Base-by-base conservation (phyloP, 1,140 invertebrate genomes). In the Drosophila persimilis region DNA sequence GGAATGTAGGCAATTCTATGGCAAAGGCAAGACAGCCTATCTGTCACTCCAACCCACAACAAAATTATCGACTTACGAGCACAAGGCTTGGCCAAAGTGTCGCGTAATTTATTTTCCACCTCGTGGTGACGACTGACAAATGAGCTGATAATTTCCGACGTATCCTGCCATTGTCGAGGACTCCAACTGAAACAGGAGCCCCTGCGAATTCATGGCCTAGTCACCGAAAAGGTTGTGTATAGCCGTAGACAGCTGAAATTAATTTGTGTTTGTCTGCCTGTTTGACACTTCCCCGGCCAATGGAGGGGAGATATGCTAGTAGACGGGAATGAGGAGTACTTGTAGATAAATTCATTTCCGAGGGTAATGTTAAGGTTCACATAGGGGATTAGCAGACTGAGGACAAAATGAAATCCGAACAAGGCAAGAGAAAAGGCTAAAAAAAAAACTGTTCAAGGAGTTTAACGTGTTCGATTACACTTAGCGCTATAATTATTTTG, bases 61-160 rank as follows among this genome's bases (percentile, higher is more conserved):
- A 58, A 70, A 74, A 74, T 65, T 65, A 70, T 74, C 70, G 65
- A 73, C 59, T 64, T 73, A 1, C 9, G 9, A 35, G 35, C 9
- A 56, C 53, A 73, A 53, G 71, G 60, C 59, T 64, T 41, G 71
- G 43, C 60, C 31, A 54, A 73, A 73, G 60, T 74, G 71, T 73
- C 71, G 71, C 71, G 70, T 74, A 73, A 74, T 74, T 74, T 74
- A 74, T 74, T 74, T 73, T 74, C 48, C 71, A 73, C 71, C 71
- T 73, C 71, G 57, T 50, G 53, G 29, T 53, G 61, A 44, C 70
- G 61, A 65, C 71, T 74, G 71, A 74, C 70, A 74, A 74, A 74
- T 74, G 70, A 74, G 71, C 71, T 74, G 71, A 74, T 74, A 74
- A 74, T 74, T 74, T 74, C 48, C 60, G 35, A 60, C 45, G 44